Evolutionary conservation across 2,888 invertebrate genomes (phyloP).

Genomic region (Sarcophaga subvicina): DNA sequence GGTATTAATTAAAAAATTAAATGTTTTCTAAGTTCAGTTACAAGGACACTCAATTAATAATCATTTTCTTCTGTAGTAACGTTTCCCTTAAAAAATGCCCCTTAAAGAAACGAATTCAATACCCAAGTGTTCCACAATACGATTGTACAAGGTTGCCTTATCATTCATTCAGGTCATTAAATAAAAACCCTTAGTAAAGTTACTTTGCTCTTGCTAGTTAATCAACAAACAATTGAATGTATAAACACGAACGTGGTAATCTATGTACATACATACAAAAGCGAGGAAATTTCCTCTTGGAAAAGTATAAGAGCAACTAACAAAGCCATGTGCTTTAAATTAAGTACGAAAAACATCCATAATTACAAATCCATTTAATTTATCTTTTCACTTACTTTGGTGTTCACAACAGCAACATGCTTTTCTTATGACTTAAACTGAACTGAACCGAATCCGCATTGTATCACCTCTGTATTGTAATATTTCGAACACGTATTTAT

Average conservation of each 20-base stretch:
- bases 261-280: no score
- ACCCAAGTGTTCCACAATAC: conserved; percentile 31
- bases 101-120: not conserved
- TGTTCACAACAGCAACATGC: conserved; percentile 12
- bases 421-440: conserved; percentile 14
- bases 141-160: conserved; percentile 54
- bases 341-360: conserved; percentile 39
- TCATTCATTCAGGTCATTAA: not conserved
- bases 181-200: not conserved
- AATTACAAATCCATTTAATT: conserved; percentile 30
- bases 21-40: no score
- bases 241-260: no score
- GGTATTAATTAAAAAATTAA: no score
- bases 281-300: no score
- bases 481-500: conserved; percentile 24
- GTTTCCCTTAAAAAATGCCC: not conserved
- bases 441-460: not conserved
- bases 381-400: conserved; percentile 3
- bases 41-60: no score
- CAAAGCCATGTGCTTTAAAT: conserved; percentile 46
- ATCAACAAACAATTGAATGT: no score
- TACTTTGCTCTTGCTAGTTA: not conserved
- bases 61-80: no score
- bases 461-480: not conserved
- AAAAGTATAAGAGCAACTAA: not conserved